Evolutionary conservation across 1,140 invertebrate genomes (phyloP), one percentile per base, ranked within the genome.

Genomic region (Teleopsis dalmanni): DNA sequence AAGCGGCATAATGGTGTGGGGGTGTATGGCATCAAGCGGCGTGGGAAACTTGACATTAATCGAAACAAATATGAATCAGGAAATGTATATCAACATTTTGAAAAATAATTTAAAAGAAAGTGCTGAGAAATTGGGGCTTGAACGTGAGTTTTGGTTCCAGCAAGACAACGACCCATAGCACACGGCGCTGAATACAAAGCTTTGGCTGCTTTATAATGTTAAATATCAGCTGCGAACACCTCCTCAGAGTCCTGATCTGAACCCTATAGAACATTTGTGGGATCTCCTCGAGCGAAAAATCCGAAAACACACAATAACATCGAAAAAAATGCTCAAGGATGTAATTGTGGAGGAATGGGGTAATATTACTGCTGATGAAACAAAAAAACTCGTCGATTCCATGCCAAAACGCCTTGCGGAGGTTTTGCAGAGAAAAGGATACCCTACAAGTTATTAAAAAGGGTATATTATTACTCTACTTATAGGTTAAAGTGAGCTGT

Each of bases 361-460:
- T 35, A 31, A 49, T 40, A 57, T 60, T 35, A 13, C 43, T 14
- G 18, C n/a, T 22, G 41, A 52, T 25, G 35, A 29, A 11, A 56
- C 51, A 10, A 40, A 49, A 29, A 54, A 53, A 47, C 29, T 64
- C 18, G 52, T 58, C 4, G 16, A 51, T 23, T 54, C 48, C 5
- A 60, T 61, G 52, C 50, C 51, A 14, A 37, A 49, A 29, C 49
- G 56, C 22, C 50, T 57, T 31, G 34, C 46, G 18, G 50, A 50
- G 22, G 55, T 62, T 42, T 57, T 64, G 23, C 27, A 51, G 27
- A 51, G 53, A 35, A 59, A 59, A 41, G 55, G 55, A 46, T 36
- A 51, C 27, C 44, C 50, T 33, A 62, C 57, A 25, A 54, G 51
- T 47, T 60, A 59, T 57, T 64, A 47, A 60, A 26, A 31, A n/a